Evolutionary conservation across 2,797 vertebrate species (phyloP), one percentile per base, ranked within the genome.

Genomic region (Chaunax sp.): DNA sequence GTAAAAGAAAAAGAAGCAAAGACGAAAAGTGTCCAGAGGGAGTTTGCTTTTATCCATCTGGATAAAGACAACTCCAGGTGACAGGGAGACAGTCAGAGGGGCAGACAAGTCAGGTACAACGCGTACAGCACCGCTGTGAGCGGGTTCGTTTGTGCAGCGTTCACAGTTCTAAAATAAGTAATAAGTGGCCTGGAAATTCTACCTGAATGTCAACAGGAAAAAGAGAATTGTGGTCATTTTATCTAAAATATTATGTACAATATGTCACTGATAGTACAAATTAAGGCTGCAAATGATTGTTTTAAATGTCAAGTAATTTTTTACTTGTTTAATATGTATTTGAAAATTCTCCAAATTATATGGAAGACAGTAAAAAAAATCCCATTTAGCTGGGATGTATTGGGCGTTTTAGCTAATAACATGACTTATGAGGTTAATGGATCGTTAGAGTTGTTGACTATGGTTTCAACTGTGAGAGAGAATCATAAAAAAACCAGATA

Each of bases 11-110:
- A 20, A 16, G 30, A 68, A 61, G 64, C 52, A 57, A 56, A 75
- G 66, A 66, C 1, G 23, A 86, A 71, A 80, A 51, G 72, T 66
- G 80, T 75, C 80, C 78, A 45, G 65, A 80, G 77, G 78, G 69
- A 54, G 26, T 20, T 40, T 50, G 49, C 70, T 84, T 87, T 88
- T 33, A 82, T 86, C 77, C 54, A 40, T 59, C 54, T 55, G 75
- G 58, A 75, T 75, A 45, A 73, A 80, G 78, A 81, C 46, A 52
- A 52, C 15, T 69, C 14, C 57, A 75, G 77, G 78, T 81, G 78
- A 78, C 72, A 72, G 64, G 37, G 26, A 69, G 66, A 25, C 75
- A 64, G 75, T 54, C 74, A 38, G 69, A 55, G 57, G 43, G 52
- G 40, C 58, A 37, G 64, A 65, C 49, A 40, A 41, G 38, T 55